phyloP scores from a whole-genome alignment of 2,797 vertebrate species.

The Myotis vivesi region DNA sequence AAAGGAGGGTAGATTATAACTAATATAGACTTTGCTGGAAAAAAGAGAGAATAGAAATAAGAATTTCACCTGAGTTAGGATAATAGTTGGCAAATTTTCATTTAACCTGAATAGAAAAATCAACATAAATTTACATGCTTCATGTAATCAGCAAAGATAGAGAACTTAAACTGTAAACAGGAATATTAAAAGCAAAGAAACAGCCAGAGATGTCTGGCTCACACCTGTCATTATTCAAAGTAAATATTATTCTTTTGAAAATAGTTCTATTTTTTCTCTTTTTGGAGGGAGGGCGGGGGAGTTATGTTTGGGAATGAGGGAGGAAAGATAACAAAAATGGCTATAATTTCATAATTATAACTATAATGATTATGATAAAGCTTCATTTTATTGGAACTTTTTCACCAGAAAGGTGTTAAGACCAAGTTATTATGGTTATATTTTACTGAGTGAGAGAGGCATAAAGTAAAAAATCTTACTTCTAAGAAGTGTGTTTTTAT shows the following conservation, averaged over 20 bases:
- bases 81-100: constrained; percentile 63
- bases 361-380: background rate
- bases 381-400: background rate
- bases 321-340: background rate
- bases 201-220: background rate
- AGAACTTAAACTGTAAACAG: constrained; percentile 38
- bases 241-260: background rate
- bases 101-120: constrained; percentile 71
- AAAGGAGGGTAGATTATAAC: background rate
- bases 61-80: constrained; percentile 51
- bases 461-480: constrained; percentile 4
- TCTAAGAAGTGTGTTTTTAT: background rate
- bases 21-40: background rate
- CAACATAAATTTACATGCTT: constrained; percentile 79
- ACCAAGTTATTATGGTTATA: background rate
- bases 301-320: background rate
- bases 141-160: constrained; percentile 75
- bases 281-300: fast-evolving
- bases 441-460: background rate
- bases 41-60: constrained; percentile 62
- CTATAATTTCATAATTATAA: background rate
- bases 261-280: background rate
- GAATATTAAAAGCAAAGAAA: constrained; percentile 49
- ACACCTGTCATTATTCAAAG: background rate
- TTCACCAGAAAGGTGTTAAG: background rate